A percentile compares a stretch with the other conserved stretches of the same genome.
Conservation (phyloP, 2,113 vertebrate species). For the Pteronura brasiliensis region DNA sequence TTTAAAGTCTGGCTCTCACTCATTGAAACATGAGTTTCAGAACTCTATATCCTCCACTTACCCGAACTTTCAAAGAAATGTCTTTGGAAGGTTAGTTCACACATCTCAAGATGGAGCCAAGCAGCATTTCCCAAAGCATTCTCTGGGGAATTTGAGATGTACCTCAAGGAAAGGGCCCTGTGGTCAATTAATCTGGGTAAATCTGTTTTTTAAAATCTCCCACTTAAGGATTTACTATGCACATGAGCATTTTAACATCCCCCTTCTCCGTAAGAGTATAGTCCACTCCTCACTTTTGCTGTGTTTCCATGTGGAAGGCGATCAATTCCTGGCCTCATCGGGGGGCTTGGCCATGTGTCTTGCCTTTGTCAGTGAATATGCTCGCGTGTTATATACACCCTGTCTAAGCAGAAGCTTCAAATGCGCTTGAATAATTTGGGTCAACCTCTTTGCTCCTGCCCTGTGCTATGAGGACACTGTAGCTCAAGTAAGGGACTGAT, state of each 20-base stretch:
- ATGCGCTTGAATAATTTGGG: neutral
- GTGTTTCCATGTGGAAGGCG: neutral
- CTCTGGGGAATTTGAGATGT: neutral
- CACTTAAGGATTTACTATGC: neutral
- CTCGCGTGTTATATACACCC: neutral
- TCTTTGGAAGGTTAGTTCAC: neutral
- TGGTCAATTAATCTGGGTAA: neutral
- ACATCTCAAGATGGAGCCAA: neutral
- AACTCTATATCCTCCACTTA: neutral
- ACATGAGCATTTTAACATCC: neutral
- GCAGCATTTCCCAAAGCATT: neutral
- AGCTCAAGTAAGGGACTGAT: neutral
- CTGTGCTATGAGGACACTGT: neutral
- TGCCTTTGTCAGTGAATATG: neutral
- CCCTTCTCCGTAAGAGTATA: neutral
- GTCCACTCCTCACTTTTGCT: neutral
- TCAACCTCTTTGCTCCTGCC: neutral
- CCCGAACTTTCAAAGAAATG: neutral
- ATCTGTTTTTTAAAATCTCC: neutral
- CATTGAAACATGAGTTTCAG: neutral
- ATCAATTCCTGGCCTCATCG: neutral
- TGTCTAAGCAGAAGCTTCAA: neutral
- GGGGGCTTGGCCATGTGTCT: neutral
- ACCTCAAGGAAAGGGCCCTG: neutral
- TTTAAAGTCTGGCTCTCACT: slow-evolving; percentile 27